Percentiles rank a stretch among this genome's conserved stretches.
These are phyloP conservation scores for Elephas maximus DNA, from an alignment of 2,113 vertebrate species.

Conservation along the genomic window DNA sequence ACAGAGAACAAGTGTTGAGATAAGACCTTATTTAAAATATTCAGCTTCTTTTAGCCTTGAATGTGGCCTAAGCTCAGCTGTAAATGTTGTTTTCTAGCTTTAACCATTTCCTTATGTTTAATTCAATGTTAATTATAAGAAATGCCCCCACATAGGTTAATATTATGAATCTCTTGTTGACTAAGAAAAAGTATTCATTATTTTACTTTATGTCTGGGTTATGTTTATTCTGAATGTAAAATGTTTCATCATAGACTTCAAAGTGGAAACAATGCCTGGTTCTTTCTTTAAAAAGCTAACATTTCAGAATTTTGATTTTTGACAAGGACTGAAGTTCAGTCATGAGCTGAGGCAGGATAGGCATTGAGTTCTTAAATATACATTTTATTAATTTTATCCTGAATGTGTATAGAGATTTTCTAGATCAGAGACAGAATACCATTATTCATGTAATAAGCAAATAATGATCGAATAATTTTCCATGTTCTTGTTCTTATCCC, in stretches of 20 bases:
- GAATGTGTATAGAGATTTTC: background rate
- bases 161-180: background rate
- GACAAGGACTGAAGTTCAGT: background rate
- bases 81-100: background rate
- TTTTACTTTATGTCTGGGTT: background rate
- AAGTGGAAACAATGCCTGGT: background rate
- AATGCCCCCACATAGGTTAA: background rate
- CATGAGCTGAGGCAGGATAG: background rate
- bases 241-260: background rate
- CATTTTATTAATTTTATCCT: slow-evolving; percentile 33
- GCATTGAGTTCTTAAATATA: background rate
- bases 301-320: slow-evolving; percentile 5
- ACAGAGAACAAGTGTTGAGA: background rate
- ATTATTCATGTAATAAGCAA: background rate
- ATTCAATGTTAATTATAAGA: background rate
- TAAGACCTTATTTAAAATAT: background rate
- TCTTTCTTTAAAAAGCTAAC: background rate
- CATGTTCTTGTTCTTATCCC: background rate
- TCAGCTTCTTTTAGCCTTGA: background rate
- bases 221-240: slow-evolving; percentile 9
- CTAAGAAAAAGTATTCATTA: background rate
- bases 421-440: background rate
- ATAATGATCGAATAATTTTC: background rate
- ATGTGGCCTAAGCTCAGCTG: background rate
- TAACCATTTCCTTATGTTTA: background rate